Evolutionary conservation across 2,888 invertebrate genomes (phyloP).

Genomic region (Kuschelorhynchus macadamiae): DNA sequence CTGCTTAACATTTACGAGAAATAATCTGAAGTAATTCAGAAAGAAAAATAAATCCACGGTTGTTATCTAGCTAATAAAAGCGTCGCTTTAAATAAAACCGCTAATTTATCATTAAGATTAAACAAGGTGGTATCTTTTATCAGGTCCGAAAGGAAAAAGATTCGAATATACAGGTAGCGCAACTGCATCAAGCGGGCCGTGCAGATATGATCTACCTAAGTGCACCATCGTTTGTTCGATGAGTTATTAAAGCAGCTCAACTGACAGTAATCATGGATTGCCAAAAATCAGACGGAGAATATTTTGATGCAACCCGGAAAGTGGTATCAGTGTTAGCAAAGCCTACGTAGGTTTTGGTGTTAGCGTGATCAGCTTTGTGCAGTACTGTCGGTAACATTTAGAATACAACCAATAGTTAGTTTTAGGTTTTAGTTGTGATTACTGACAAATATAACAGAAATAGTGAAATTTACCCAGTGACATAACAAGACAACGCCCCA

Average conservation of each 20-base stretch:
- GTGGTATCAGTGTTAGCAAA: no score
- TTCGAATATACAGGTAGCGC: conserved; percentile 37
- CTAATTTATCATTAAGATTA: conserved; percentile 36
- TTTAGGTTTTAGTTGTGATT: no score
- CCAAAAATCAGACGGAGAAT: no score
- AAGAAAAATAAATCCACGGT: background rate
- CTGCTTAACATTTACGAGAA: no score
- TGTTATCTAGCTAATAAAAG: conserved; percentile 23
- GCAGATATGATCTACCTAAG: conserved; percentile 51
- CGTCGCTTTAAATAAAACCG: conserved; percentile 31
- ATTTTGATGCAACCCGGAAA: conserved; percentile 56
- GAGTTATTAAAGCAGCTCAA: conserved; percentile 57
- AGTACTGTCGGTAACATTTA: no score
- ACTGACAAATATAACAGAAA: no score
- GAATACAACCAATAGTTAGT: no score
- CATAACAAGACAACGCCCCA: no score
- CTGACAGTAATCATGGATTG: conserved; percentile 63
- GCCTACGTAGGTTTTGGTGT: no score
- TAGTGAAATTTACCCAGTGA: no score
- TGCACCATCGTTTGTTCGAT: conserved; percentile 53
- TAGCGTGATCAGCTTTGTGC: no score
- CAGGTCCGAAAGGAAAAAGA: conserved; percentile 22
- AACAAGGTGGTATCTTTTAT: conserved; percentile 34
- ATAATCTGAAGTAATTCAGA: no score
- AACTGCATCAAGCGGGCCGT: conserved; percentile 23